Percentiles rank a stretch among this genome's conserved stretches.
Evolutionary conservation across 2,888 invertebrate genomes (phyloP).

Genomic region (Agrochola macilenta): DNA sequence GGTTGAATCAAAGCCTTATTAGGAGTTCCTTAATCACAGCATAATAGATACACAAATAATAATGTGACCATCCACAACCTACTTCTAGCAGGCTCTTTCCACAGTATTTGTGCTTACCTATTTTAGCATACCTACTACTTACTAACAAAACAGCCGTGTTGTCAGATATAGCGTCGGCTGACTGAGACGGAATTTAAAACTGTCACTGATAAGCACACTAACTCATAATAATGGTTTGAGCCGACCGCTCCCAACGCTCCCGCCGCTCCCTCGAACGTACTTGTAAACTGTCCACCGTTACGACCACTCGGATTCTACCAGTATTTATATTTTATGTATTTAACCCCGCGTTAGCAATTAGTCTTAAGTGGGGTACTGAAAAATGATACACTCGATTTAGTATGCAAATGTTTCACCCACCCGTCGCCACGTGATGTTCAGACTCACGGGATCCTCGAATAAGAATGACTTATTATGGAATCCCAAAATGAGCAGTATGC

Average conservation of each 20-base stretch:
- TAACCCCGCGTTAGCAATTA: conserved; percentile 65
- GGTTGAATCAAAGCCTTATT: not conserved
- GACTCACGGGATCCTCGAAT: conserved; percentile 37
- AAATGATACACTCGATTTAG: conserved; percentile 67
- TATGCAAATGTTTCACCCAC: conserved; percentile 65
- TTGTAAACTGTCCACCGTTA: conserved; percentile 63
- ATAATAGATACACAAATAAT: not conserved
- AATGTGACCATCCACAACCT: not conserved
- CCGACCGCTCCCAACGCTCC: conserved; percentile 46
- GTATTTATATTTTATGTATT: conserved; percentile 65
- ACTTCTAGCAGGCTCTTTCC: not conserved
- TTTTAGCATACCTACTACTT: conserved; percentile 45
- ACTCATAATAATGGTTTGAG: conserved; percentile 79
- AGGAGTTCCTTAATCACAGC: not conserved
- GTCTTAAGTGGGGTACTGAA: conserved; percentile 61
- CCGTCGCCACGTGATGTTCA: conserved; percentile 46
- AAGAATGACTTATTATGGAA: conserved; percentile 42
- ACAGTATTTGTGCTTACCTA: conserved; percentile 3
- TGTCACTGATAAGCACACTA: conserved; percentile 80
- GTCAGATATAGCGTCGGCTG: conserved; percentile 70
- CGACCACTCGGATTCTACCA: conserved; percentile 48
- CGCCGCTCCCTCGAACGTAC: conserved; percentile 47
- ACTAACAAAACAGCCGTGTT: conserved; percentile 44
- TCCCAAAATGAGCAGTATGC: conserved; percentile 20
- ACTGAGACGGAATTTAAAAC: conserved; percentile 78